phyloP scores from a whole-genome alignment of 2,888 invertebrate species.

The Scaptomyza cyrtandrae region DNA sequence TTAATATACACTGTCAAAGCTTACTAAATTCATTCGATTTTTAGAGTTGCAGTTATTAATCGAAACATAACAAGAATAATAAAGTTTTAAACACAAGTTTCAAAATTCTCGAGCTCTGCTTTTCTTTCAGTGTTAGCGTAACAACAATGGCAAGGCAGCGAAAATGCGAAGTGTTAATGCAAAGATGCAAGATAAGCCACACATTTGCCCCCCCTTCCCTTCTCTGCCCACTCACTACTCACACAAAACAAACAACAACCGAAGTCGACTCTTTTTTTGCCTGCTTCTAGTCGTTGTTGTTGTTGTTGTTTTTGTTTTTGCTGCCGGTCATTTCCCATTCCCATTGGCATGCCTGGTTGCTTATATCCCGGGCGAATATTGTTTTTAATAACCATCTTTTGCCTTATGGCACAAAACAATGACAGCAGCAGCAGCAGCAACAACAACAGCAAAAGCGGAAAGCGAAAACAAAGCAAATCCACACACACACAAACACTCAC shows the following conservation, averaged over 20 bases:
- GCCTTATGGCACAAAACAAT: conserved; percentile 49
- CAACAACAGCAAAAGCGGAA: conserved; percentile 20
- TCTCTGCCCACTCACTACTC: conserved; percentile 15
- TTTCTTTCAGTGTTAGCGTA: conserved; percentile 12
- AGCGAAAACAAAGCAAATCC: conserved; percentile 27
- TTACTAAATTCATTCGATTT: no score
- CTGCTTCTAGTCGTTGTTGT: not conserved
- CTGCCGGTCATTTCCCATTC: conserved; percentile 8
- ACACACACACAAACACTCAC: conserved; percentile 8
- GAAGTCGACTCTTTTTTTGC: conserved; percentile 34
- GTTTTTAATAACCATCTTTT: conserved; percentile 72
- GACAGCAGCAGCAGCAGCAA: conserved; percentile 22
- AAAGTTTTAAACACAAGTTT: no score
- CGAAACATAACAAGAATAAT: no score
- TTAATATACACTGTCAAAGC: no score
- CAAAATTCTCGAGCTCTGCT: not conserved
- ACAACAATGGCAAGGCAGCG: conserved; percentile 47
- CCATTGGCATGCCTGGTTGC: conserved; percentile 43
- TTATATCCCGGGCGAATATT: conserved; percentile 73
- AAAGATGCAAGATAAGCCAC: conserved; percentile 72
- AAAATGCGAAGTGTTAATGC: conserved; percentile 72
- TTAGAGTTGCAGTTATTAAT: no score
- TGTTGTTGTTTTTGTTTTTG: not conserved
- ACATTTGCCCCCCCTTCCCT: conserved; percentile 34
- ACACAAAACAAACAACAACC: conserved; percentile 8